These are phyloP conservation scores for Siphamia tubifer DNA, from an alignment of 2,113 vertebrate species.

Conservation along the genomic window DNA sequence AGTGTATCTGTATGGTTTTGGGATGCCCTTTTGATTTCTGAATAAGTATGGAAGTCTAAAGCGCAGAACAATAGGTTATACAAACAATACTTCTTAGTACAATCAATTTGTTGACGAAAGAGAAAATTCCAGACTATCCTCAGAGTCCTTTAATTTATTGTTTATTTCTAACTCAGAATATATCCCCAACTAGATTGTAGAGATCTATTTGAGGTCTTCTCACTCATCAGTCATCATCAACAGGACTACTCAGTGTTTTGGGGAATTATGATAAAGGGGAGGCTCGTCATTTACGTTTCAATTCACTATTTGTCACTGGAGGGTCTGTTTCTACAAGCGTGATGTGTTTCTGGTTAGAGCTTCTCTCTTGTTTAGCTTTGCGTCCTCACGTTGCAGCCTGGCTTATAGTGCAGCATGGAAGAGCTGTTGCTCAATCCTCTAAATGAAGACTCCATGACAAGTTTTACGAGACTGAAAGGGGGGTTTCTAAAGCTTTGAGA, in stretches of 20 bases:
- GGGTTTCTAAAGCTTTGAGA: background rate
- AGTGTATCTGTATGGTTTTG: too few species aligned
- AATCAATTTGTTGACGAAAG: background rate
- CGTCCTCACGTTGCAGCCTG: background rate
- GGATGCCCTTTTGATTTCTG: too few species aligned
- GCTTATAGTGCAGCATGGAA: background rate
- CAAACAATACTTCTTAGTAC: too few species aligned
- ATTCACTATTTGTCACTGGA: background rate
- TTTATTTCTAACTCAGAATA: too few species aligned
- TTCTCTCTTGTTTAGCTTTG: constrained; percentile 19
- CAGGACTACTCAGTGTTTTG: background rate
- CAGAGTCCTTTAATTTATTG: background rate
- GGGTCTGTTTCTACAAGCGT: background rate
- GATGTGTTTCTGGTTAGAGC: constrained; percentile 28
- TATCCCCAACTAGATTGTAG: background rate
- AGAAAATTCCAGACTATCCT: background rate
- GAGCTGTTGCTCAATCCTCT: constrained; percentile 13
- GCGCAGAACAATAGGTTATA: too few species aligned
- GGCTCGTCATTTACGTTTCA: background rate
- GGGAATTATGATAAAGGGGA: constrained; percentile 3
- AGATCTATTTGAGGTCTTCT: background rate
- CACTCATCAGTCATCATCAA: background rate
- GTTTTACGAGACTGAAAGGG: constrained; percentile 28
- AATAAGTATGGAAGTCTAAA: too few species aligned
- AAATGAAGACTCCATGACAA: background rate